Evolutionary conservation across 2,113 vertebrate genomes (phyloP).

Genomic region (Mastomys natalensis): DNA sequence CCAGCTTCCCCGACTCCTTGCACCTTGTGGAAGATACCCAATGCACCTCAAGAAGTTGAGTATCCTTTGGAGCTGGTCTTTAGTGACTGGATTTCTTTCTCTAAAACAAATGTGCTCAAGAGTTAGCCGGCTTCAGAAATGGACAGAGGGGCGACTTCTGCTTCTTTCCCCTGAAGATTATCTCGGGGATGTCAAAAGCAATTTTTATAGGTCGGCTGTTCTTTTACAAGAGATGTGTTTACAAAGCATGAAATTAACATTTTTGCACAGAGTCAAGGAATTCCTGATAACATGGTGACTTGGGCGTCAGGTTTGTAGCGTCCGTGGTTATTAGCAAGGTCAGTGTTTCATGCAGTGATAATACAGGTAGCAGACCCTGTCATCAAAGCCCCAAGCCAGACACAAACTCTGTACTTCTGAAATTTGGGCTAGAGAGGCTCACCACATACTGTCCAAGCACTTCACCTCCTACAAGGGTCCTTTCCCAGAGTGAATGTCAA

Average conservation of each 20-base stretch:
- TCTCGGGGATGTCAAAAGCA: conserved; percentile 80
- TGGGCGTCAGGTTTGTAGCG: conserved; percentile 82
- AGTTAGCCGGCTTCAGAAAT: conserved; percentile 45
- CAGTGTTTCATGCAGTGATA: conserved; percentile 68
- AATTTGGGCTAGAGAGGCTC: background rate
- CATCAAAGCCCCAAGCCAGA: conserved; percentile 67
- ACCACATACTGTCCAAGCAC: background rate
- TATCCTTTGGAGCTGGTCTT: conserved; percentile 41
- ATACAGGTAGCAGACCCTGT: conserved; percentile 58
- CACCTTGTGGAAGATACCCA: background rate
- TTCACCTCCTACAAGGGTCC: background rate
- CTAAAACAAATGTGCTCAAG: background rate
- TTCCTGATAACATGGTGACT: conserved; percentile 82
- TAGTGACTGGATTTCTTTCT: background rate
- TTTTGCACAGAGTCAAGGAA: conserved; percentile 87
- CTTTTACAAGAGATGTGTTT: conserved; percentile 87
- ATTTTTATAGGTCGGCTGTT: conserved; percentile 82
- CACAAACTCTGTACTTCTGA: background rate
- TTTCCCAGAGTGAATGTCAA: background rate
- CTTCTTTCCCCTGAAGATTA: conserved; percentile 77
- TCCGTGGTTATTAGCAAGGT: conserved; percentile 83
- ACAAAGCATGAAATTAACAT: conserved; percentile 89
- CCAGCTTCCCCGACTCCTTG: background rate
- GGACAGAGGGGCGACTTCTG: background rate
- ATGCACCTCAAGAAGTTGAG: background rate